Base-by-base conservation (phyloP, 2,888 invertebrate species). In the Hesperia comma region DNA sequence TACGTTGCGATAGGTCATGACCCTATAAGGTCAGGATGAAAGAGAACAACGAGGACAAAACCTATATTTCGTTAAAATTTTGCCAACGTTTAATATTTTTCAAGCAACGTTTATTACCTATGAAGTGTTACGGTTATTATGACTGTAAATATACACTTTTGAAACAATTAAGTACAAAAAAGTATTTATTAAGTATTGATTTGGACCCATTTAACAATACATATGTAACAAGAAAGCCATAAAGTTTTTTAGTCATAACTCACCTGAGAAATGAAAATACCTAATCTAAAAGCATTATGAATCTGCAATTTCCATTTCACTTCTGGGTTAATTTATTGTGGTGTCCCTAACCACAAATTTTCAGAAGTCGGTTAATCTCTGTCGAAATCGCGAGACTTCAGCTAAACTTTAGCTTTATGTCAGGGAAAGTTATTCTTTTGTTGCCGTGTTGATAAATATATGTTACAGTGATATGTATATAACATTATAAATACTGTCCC, bases 271-370 rank as follows among this genome's bases (percentile, higher is more conserved):
- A 21, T 21, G 21, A 37, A n/a, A 61, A 17, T 51, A 37, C 33
- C 7, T 33, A 40, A 61, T 37, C n/a, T 37, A 40, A 54, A 41
- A 40, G 54, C 61, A 41, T 61, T 61, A 61, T 61, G 41, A 61
- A 61, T 54, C 53, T 61, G 61, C 53, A 61, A 61, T 17, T 54
- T 54, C 40, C 41, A 21, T 51, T 51, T 51, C 14, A 26, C 54
- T 54, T 41, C 19, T 61, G 41, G 61, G 53, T 54, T 54, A 61
- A 61, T 61, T 61, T 26, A 61, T 40, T 10, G 55, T 17, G 63
- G 51, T 51, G 51, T 26, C 51, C 51, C 51, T 51, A 51, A 46
- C 63, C 54, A 63, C 46, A 33, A 37, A 43, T 55, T 53, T 61
- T 53, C 41, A 61, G 53, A 41, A 41, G 41, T 26, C 41, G 54